Percentiles rank a stretch among this genome's conserved stretches.
Conservation (phyloP, 2,113 vertebrate genomes). For the Mesembrinibis cayennensis region DNA sequence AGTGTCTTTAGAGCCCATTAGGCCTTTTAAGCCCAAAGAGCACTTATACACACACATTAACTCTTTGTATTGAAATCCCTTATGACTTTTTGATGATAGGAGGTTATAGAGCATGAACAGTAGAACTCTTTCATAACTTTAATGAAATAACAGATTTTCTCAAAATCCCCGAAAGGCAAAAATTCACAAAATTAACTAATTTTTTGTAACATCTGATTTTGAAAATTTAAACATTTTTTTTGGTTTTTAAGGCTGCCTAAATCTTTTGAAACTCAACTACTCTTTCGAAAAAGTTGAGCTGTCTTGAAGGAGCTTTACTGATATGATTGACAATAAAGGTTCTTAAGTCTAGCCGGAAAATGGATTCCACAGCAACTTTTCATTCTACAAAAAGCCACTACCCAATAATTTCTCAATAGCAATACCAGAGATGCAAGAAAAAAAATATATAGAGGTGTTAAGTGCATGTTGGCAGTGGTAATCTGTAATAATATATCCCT, state of each 20-base stretch:
- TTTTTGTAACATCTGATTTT: not conserved
- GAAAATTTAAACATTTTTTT: not conserved
- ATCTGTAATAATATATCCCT: not conserved
- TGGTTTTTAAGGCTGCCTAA: not conserved
- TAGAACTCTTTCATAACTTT: not conserved
- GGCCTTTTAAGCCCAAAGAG: not conserved
- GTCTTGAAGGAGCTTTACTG: not conserved
- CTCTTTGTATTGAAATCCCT: not conserved
- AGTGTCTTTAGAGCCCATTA: not conserved
- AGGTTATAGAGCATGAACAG: not conserved
- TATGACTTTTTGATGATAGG: not conserved
- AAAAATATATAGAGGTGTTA: not conserved
- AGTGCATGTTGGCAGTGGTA: not conserved
- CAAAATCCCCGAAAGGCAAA: not conserved
- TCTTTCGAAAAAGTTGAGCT: not conserved
- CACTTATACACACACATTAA: not conserved
- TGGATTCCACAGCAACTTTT: not conserved
- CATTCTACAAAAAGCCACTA: not conserved
- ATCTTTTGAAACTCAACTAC: not conserved
- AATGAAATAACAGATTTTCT: not conserved
- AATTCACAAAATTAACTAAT: not conserved
- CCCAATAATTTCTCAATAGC: not conserved
- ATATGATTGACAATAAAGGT: not conserved
- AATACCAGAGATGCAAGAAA: not conserved
- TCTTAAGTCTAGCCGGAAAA: not conserved